Evolutionary conservation across 2,888 invertebrate genomes (phyloP), one percentile per base, ranked within the genome.

Genomic region (Campoplex capitator): DNA sequence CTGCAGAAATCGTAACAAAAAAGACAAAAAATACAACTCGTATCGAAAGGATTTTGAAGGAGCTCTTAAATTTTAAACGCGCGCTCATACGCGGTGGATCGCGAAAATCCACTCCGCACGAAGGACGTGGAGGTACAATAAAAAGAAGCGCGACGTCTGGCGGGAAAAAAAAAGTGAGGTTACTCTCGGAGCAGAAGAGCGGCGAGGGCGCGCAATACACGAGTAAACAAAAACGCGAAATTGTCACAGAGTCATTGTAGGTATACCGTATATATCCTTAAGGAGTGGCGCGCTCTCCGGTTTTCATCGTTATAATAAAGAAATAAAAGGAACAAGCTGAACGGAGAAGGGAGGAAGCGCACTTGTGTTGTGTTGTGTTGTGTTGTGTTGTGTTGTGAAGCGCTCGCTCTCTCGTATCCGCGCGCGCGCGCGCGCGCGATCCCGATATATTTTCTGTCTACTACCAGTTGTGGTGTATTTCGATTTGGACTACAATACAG

Each of bases 401-500:
- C 67, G 62, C 81, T 23, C 80, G 3, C 38, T 38, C 38, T 62
- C 73, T 73, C 28, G 80, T 75, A 74, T 82, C 68, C 65, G 75
- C 38, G 38, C 38, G 38, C 6, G 38, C 0, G 0, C 23, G 56
- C 65, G 75, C 38, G 38, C 38, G 38, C 6, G 38, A 38, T 23
- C 23, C 23, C 23, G 23, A 23, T 23, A 48, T 84, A 85, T 86
- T n/a, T n/a, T n/a, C n/a, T 79, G 82, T 87, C 89, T 88, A 89
- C 89, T 88, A 89, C 88, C 82, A 67, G 75, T 75, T 82, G 75
- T 23, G 23, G 23, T 23, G 23, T 91, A 90, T 90, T 88, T 89
- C 89, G 89, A 88, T 88, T 87, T 88, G 87, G 91, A 90, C 92
- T 91, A 89, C 91, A 92, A 90, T 78, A 92, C 92, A 90, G 92